Conservation (phyloP, 2,888 invertebrate genomes). For the Apoderus coryli region DNA sequence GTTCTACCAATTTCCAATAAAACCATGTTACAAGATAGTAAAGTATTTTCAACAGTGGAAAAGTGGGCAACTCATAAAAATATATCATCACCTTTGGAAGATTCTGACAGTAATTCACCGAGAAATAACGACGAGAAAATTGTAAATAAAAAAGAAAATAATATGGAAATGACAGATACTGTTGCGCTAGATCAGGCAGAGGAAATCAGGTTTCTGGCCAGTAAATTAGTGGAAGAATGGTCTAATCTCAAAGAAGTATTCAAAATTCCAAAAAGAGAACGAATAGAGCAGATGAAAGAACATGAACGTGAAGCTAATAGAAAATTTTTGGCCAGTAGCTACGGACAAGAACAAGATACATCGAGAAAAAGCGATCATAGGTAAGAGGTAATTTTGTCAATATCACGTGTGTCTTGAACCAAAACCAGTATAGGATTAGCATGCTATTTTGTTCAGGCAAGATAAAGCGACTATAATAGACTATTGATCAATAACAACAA, state of each 20-base stretch:
- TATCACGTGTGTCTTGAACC: too few species aligned
- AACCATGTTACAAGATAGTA: constrained; percentile 83
- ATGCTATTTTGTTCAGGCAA: too few species aligned
- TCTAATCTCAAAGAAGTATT: constrained; percentile 61
- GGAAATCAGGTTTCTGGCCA: constrained; percentile 44
- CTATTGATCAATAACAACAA: too few species aligned
- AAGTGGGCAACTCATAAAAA: constrained; percentile 52
- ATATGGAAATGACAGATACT: constrained; percentile 14
- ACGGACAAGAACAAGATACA: constrained; percentile 18
- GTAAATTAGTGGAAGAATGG: constrained; percentile 59
- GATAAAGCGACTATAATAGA: too few species aligned
- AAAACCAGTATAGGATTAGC: too few species aligned
- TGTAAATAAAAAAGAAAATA: constrained; percentile 12
- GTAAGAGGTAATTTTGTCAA: too few species aligned
- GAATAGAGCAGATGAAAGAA: constrained; percentile 89
- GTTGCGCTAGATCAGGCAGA: constrained; percentile 24
- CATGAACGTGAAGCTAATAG: constrained; percentile 83
- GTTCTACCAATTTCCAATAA: constrained; percentile 85
- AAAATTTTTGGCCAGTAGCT: constrained; percentile 23
- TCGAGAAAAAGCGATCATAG: constrained; percentile 17
- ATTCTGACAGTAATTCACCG: constrained; percentile 31
- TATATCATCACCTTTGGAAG: constrained; percentile 28
- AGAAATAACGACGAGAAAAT: constrained; percentile 19
- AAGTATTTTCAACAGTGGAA: constrained; percentile 72
- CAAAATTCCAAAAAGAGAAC: constrained; percentile 86